These are phyloP conservation scores for Florisuga fusca DNA, from an alignment of 2,797 vertebrate genomes.

Conservation along the genomic window DNA sequence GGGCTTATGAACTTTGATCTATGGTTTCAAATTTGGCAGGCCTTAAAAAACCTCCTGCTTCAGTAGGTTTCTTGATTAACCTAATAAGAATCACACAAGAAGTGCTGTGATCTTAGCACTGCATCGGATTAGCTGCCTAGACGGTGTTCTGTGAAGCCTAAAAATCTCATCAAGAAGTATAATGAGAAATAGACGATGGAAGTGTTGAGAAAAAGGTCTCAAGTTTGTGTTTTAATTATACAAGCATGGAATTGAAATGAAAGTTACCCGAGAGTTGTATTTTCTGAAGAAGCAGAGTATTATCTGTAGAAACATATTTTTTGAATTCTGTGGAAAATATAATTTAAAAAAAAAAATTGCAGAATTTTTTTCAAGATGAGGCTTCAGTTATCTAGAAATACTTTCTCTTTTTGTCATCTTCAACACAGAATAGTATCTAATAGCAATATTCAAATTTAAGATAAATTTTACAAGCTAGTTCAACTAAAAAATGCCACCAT, in stretches of 20 bases:
- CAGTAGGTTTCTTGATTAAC: slow-evolving; percentile 74
- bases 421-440: not conserved
- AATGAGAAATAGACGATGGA: slow-evolving; percentile 65
- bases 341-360: not conserved
- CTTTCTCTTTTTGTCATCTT: not conserved
- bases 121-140: slow-evolving; percentile 64
- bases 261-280: slow-evolving; percentile 21
- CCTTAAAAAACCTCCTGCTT: slow-evolving; percentile 71
- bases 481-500: not conserved
- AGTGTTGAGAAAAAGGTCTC: slow-evolving; percentile 17
- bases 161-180: slow-evolving; percentile 62
- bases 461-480: not conserved
- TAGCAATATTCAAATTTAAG: not conserved
- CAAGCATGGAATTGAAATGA: slow-evolving; percentile 19
- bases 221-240: slow-evolving; percentile 65
- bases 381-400: not conserved
- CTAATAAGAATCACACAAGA: slow-evolving; percentile 67
- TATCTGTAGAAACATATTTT: not conserved
- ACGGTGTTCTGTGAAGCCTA: slow-evolving; percentile 61
- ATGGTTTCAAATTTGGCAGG: slow-evolving; percentile 66
- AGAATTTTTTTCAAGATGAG: not conserved
- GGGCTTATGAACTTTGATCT: slow-evolving; percentile 76
- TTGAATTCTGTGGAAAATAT: not conserved
- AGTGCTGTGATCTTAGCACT: slow-evolving; percentile 62
- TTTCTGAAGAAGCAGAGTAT: not conserved